Conservation (phyloP, 1,140 invertebrate species). For the Pissodes strobi region DNA sequence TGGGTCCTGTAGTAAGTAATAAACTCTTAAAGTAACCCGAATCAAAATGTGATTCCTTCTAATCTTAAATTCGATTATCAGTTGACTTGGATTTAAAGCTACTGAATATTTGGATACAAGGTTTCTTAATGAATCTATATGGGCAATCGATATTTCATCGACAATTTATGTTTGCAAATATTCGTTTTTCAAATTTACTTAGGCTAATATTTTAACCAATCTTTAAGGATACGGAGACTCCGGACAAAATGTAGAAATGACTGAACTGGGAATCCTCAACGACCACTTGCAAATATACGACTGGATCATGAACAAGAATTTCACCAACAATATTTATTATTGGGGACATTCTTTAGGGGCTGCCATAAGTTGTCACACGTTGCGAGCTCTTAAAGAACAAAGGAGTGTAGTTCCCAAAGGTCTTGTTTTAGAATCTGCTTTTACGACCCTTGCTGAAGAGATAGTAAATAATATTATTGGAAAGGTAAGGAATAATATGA, state of each 20-base stretch:
- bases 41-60: too few relatives aligned
- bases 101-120: too few relatives aligned
- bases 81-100: too few relatives aligned
- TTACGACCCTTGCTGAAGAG: slow-evolving; percentile 84
- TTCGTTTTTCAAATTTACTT: too few relatives aligned
- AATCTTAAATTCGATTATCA: too few relatives aligned
- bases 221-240: slow-evolving; percentile 88
- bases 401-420: slow-evolving; percentile 65
- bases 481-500: slow-evolving; percentile 64
- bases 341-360: slow-evolving; percentile 87
- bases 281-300: slow-evolving; percentile 79
- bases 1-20: too few relatives aligned
- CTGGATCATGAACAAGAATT: slow-evolving; percentile 66
- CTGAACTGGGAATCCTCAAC: slow-evolving; percentile 79
- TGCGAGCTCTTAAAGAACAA: slow-evolving; percentile 50
- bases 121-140: too few relatives aligned
- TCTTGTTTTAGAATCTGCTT: slow-evolving; percentile 85
- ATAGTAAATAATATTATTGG: slow-evolving; percentile 75
- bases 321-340: slow-evolving; percentile 65
- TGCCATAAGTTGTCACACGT: slow-evolving; percentile 67
- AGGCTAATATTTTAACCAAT: too few relatives aligned
- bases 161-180: too few relatives aligned
- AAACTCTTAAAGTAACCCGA: too few relatives aligned
- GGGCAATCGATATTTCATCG: too few relatives aligned
- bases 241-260: slow-evolving; percentile 59